Conservation (phyloP, 2,113 vertebrate species). For the Campylorhamphus procurvoides region DNA sequence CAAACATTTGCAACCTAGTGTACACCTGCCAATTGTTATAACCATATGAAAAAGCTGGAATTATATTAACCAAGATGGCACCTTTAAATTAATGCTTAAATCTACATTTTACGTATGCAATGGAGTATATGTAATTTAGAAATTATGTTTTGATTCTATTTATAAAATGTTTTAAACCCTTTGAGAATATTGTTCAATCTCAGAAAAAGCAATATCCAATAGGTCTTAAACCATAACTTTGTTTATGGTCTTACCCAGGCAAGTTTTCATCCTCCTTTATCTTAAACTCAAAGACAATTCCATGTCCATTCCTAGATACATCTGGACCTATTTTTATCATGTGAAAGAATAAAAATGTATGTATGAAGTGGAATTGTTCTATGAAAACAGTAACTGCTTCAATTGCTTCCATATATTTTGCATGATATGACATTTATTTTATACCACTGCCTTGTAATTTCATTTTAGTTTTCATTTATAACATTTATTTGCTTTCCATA, state of each 20-base stretch:
- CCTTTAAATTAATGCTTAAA: background rate
- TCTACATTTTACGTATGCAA: background rate
- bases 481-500: background rate
- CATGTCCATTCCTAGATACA: background rate
- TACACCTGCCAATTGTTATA: background rate
- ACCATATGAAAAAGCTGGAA: background rate
- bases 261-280: background rate
- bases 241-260: background rate
- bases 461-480: slow-evolving; percentile 12
- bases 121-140: background rate
- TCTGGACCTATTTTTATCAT: background rate
- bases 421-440: background rate
- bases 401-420: background rate
- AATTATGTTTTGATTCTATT: background rate
- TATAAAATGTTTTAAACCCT: background rate
- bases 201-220: background rate
- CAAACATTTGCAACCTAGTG: background rate
- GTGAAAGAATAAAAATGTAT: background rate
- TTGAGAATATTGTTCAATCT: background rate
- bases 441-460: background rate
- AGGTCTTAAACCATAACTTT: background rate
- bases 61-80: background rate
- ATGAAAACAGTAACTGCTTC: background rate
- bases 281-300: background rate
- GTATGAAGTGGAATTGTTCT: background rate